Base-by-base conservation (phyloP, 2,797 vertebrate species). In the Lacerta viridis region DNA sequence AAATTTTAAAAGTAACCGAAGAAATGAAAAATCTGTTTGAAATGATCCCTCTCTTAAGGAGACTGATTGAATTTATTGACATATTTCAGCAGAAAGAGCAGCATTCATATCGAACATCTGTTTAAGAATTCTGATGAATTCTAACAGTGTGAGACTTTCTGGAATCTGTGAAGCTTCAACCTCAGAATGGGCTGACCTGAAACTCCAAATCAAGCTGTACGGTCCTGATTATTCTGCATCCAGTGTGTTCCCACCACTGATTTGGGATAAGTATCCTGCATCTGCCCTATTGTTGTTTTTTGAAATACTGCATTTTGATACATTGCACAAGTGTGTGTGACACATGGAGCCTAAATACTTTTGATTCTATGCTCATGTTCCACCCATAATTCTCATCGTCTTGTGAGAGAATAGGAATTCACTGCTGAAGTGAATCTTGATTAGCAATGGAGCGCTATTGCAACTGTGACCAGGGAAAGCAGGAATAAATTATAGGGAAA, bases 91-190 rank as follows among this genome's bases (percentile, higher is more conserved):
- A 39, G 90, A 89, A 75, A 80, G 81, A 93, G 69, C 89, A 75
- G 78, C 5, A 3, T 88, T 90, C 18, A 81, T 77, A 89, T 11
- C 76, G 23, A 66, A 89, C 92, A 92, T 91, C 91, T 94, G 92
- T 84, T 78, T 4, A 33, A 68, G 88, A 87, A 88, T 86, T 91
- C 87, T 89, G 87, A 71, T 82, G 89, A 87, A 1, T 59, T 87
- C 29, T 0, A 0, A 25, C 0, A 0, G 39, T 61, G 81, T 0
- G 0, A n/a, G 87, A 74, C 85, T 27, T 7, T 5, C 1, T 0
- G 41, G 64, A 87, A 3, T 2, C 39, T 64, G 0, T 83, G 87
- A 89, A 85, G 68, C 0, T 5, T 66, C 66, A 0, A 0, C 71
- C 80, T 72, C 0, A 4, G 64, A 72, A 81, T 50, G 77, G 69